Evolutionary conservation across 2,888 invertebrate genomes (phyloP), one percentile per base, ranked within the genome.

Genomic region (Drosophila siamana): DNA sequence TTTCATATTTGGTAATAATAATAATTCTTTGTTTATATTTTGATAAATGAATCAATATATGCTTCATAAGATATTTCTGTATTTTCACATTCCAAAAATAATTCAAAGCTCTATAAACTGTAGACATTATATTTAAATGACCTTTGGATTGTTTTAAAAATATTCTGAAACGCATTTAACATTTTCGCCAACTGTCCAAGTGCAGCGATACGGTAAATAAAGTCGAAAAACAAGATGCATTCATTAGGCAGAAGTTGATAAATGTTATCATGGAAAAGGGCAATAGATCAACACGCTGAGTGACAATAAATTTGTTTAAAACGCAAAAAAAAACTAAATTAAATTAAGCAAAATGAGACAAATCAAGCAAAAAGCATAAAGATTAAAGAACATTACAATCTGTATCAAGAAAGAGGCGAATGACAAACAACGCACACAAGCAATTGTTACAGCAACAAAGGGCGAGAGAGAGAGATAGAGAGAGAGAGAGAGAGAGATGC

Each of bases 301-400:
- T 77, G 84, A 60, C 59, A 69, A 65, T 44, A 57, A 77, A 80
- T 68, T 82, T 72, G 77, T 71, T 81, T 51, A 78, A 69, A 48
- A 74, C 82, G 88, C 76, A 79, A 76, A 85, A 71, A 50, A 55
- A 33, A 71, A 50, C 55, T 26, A 36, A 54, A 6, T 33, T 9
- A 8, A 16, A 64, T 30, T 6, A 30, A 28, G 26, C 28, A 26
- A n/a, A 52, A 13, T 9, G 50, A 55, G 50, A 38, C 36, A 26
- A 19, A 46, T 41, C 38, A 61, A 41, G 33, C 50, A 47, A 15
- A 54, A 54, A 41, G 43, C 55, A 59, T 59, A 47, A 63, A 63
- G 54, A 69, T 54, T 63, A 63, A 48, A 47, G 36, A 59, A 57
- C 19, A 44, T 48, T 38, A 57, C 64, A 74, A 64, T 36, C 60